Percentiles rank a stretch among this genome's conserved stretches.
phyloP scores from a whole-genome alignment of 2,113 vertebrate genomes.

The Otus sunia region DNA sequence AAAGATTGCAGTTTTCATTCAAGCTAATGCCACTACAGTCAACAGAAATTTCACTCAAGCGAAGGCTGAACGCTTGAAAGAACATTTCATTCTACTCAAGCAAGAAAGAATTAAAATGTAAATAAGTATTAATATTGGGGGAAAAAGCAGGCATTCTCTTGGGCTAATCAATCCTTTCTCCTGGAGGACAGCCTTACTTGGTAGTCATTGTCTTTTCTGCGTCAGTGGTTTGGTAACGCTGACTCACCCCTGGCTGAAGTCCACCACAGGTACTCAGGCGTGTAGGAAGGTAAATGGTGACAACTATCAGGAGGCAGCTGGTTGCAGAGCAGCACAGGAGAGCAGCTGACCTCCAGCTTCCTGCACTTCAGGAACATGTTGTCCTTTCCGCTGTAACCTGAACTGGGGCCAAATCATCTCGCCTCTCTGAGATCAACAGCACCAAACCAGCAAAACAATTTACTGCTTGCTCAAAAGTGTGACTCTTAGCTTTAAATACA shows the following conservation, averaged over 20 bases:
- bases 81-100: not conserved
- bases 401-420: not conserved
- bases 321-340: not conserved
- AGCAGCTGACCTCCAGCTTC: not conserved
- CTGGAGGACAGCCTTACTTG: not conserved
- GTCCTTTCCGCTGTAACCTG: slow-evolving; percentile 10
- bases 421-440: not conserved
- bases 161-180: not conserved
- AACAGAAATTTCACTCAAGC: not conserved
- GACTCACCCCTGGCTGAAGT: not conserved
- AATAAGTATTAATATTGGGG: not conserved
- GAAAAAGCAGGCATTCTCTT: not conserved
- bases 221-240: not conserved
- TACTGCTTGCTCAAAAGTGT: not conserved
- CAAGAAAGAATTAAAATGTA: not conserved
- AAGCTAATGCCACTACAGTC: not conserved
- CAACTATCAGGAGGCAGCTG: not conserved
- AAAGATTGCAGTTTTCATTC: not conserved
- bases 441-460: not conserved
- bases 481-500: not conserved
- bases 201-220: not conserved
- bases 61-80: not conserved
- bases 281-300: not conserved
- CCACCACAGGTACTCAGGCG: not conserved
- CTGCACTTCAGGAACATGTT: slow-evolving; percentile 17